These are phyloP conservation scores for Troides aeacus DNA, from an alignment of 2,888 invertebrate species.

Conservation along the genomic window DNA sequence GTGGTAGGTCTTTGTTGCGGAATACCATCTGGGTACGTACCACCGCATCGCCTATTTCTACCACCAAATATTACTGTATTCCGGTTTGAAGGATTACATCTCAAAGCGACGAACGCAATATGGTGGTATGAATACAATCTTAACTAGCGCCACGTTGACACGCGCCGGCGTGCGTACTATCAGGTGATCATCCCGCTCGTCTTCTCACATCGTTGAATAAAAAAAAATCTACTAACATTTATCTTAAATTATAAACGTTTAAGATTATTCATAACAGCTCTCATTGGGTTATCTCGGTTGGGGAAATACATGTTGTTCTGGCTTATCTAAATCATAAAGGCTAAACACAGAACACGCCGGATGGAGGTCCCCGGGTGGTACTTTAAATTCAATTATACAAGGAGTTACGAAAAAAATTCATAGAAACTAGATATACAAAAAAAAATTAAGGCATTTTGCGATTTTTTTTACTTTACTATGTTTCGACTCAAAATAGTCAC, in stretches of 20 bases:
- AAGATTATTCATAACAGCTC: slow-evolving; percentile 13
- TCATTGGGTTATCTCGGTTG: slow-evolving; percentile 19
- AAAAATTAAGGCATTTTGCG: too few relatives aligned
- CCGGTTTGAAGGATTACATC: too few relatives aligned
- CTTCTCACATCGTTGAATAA: not conserved
- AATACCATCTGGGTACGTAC: too few relatives aligned
- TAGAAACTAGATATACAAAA: not conserved
- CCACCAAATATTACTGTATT: too few relatives aligned
- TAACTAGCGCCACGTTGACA: too few relatives aligned
- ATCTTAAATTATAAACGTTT: slow-evolving; percentile 1
- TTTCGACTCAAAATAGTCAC: too few relatives aligned
- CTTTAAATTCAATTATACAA: slow-evolving; percentile 28
- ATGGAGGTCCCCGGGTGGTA: slow-evolving; percentile 18
- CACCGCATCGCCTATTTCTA: too few relatives aligned
- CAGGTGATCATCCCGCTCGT: not conserved
- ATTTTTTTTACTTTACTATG: too few relatives aligned
- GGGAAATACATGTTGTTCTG: slow-evolving; percentile 18
- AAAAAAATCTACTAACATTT: not conserved
- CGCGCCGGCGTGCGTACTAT: too few relatives aligned
- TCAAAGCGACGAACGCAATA: too few relatives aligned
- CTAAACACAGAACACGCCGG: slow-evolving; percentile 22
- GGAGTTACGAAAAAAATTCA: slow-evolving; percentile 16
- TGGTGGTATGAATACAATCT: too few relatives aligned
- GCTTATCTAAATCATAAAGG: slow-evolving; percentile 26
- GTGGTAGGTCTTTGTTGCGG: too few relatives aligned